Conservation (phyloP, 2,797 vertebrate species). For the Argentina silus region DNA sequence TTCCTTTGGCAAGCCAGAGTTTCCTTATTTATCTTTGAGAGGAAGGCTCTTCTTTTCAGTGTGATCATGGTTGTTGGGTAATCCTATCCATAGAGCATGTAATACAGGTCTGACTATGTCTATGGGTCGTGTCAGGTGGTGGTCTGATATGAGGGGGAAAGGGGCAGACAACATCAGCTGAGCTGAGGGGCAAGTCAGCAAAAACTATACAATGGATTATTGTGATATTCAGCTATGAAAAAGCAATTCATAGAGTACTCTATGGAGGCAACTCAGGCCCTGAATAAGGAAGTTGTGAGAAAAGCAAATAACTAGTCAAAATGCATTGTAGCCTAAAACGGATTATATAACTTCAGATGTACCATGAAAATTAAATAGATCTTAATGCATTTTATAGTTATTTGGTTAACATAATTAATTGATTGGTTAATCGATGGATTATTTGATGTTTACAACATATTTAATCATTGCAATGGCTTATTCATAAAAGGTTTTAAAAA, state of each 20-base stretch:
- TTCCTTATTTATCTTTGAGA: background rate
- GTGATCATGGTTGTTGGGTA: constrained; percentile 21
- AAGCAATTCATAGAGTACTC: constrained; percentile 37
- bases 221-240: constrained; percentile 60
- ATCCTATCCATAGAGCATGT: background rate
- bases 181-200: constrained; percentile 55
- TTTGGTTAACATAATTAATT: too few species aligned
- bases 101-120: background rate
- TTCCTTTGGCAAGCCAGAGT: background rate
- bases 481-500: too few species aligned
- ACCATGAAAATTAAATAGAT: too few species aligned
- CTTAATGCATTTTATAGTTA: too few species aligned
- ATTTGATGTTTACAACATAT: too few species aligned
- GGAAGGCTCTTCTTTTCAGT: constrained; percentile 4
- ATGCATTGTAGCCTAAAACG: background rate
- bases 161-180: constrained; percentile 17
- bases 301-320: background rate
- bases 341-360: too few species aligned
- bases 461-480: too few species aligned
- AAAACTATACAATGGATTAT: constrained; percentile 54
- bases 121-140: background rate
- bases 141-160: background rate
- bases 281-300: constrained; percentile 16
- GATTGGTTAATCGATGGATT: too few species aligned
- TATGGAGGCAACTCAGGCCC: constrained; percentile 44